These are phyloP conservation scores for Wiebesia pumilae DNA, from an alignment of 1,140 invertebrate genomes.

Conservation along the genomic window DNA sequence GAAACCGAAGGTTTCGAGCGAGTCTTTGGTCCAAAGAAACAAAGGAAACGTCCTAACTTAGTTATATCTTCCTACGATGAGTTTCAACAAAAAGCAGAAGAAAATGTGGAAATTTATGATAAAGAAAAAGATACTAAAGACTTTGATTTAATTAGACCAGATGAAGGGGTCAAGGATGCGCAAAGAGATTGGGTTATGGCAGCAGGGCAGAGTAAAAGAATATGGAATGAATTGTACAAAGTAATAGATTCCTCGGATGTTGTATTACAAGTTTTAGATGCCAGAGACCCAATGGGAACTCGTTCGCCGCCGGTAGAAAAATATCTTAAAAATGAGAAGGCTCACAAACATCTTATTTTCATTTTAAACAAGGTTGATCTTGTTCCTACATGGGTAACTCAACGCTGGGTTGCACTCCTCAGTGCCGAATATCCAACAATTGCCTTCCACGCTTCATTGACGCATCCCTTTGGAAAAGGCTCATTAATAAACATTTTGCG, in stretches of 20 bases:
- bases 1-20: conserved; percentile 96
- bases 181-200: conserved; percentile 91
- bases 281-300: conserved; percentile 96
- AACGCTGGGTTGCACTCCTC: conserved; percentile 94
- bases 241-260: conserved; percentile 99
- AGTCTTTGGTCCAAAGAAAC: conserved; percentile 96
- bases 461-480: conserved; percentile 99
- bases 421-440: conserved; percentile 97
- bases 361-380: conserved; percentile 89
- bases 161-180: conserved; percentile 84
- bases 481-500: conserved; percentile 96
- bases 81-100: conserved; percentile 82
- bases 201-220: conserved; percentile 96
- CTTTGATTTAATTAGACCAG: conserved; percentile 87
- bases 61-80: conserved; percentile 83
- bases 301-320: conserved; percentile 92
- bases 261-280: conserved; percentile 94
- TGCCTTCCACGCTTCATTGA: conserved; percentile 98
- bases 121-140: conserved; percentile 83
- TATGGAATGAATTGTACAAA: conserved; percentile 99
- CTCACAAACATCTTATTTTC: conserved; percentile 86
- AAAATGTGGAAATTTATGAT: conserved; percentile 86
- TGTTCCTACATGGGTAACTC: conserved; percentile 97
- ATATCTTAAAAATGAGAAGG: conserved; percentile 85
- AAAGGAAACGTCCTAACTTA: conserved; percentile 92